Evolutionary conservation across 2,113 vertebrate species (phyloP).

Genomic region (Megaceryle torquata): DNA sequence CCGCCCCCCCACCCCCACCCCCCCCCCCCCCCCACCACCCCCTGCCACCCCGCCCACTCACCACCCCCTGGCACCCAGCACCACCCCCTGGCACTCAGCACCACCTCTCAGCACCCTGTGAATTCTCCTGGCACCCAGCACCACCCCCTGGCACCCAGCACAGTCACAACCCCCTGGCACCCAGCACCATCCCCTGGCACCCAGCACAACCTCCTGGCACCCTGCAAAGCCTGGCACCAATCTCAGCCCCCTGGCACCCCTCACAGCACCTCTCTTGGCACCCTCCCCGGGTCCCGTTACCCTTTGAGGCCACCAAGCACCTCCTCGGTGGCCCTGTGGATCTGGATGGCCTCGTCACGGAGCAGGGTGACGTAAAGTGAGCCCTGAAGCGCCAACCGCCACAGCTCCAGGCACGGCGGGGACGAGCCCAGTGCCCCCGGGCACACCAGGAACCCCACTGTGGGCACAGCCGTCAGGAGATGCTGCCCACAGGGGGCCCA

Average conservation of each 20-base stretch:
- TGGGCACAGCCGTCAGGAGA: neutral
- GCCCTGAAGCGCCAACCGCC: slow-evolving; percentile 86
- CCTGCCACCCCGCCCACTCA: too few species aligned
- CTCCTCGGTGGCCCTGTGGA: slow-evolving; percentile 90
- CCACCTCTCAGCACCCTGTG: too few species aligned
- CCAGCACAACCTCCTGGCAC: neutral
- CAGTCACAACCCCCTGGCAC: too few species aligned
- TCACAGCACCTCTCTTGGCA: rapidly evolving
- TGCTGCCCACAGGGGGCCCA: rapidly evolving
- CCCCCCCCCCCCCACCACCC: too few species aligned
- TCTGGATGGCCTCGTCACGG: slow-evolving; percentile 84
- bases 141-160: too few species aligned
- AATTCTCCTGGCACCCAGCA: too few species aligned
- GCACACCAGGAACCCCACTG: slow-evolving; percentile 92
- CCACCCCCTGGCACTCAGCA: too few species aligned
- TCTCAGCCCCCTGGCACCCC: rapidly evolving
- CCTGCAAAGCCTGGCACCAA: too few species aligned
- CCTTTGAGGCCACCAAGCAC: slow-evolving; percentile 84
- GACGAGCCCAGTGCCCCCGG: slow-evolving; percentile 82
- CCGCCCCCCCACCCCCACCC: too few species aligned
- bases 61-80: too few species aligned
- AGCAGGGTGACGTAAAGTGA: slow-evolving; percentile 84
- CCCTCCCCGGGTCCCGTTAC: slow-evolving; percentile 50
- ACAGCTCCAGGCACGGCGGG: slow-evolving; percentile 81
- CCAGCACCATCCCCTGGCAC: neutral